Conservation (phyloP, 2,797 vertebrate species). For the Craterocephalus amniculus region DNA sequence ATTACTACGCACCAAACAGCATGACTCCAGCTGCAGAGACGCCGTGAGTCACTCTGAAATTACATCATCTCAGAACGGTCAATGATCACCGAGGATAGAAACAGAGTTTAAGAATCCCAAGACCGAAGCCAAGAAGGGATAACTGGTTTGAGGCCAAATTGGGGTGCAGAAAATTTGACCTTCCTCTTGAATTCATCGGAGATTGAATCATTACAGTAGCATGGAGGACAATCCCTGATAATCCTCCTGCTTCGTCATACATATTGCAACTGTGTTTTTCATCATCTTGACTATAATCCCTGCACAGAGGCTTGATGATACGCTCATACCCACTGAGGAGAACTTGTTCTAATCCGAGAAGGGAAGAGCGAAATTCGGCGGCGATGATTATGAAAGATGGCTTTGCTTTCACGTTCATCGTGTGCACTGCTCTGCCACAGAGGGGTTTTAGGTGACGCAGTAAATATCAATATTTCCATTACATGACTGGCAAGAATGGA, state of each 20-base stretch:
- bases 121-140: not conserved
- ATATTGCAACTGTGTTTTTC: conserved; percentile 61
- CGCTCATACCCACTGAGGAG: conserved; percentile 36
- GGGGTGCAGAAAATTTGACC: conserved; percentile 34
- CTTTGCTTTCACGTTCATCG: conserved; percentile 21
- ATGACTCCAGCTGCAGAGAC: conserved; percentile 50
- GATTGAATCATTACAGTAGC: conserved; percentile 60
- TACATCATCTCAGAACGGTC: conserved; percentile 49
- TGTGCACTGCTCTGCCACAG: not conserved
- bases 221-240: conserved; percentile 63
- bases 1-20: conserved; percentile 57
- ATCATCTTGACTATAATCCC: conserved; percentile 73
- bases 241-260: conserved; percentile 67
- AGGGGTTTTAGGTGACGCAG: not conserved
- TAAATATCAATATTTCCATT: not conserved
- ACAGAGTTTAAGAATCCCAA: conserved; percentile 26
- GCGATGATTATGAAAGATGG: conserved; percentile 24
- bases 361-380: conserved; percentile 27
- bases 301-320: conserved; percentile 51
- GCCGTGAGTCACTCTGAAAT: conserved; percentile 44
- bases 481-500: not conserved
- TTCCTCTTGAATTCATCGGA: conserved; percentile 29
- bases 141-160: conserved; percentile 18
- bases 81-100: conserved; percentile 46
- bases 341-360: conserved; percentile 46